A percentile compares a stretch with the other conserved stretches of the same genome.
phyloP scores from a whole-genome alignment of 1,140 invertebrate species.

The Drosophila erecta region DNA sequence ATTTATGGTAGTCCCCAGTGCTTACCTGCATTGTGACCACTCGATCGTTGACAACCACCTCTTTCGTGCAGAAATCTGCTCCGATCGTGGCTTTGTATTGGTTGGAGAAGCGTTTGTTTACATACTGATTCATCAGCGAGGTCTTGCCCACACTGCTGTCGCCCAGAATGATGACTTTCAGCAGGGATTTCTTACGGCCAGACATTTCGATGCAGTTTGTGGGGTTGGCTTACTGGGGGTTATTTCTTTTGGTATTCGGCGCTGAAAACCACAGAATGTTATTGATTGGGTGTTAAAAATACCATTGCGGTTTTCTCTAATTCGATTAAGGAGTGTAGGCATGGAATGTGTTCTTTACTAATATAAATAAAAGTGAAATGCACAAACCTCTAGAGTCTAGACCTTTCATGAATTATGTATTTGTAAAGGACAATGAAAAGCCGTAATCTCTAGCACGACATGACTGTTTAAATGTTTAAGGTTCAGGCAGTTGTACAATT shows the following conservation, averaged over 20 bases:
- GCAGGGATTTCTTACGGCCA: conserved; percentile 96
- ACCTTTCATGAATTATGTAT: too few relatives aligned
- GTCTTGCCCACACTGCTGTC: conserved; percentile 99
- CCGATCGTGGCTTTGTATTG: conserved; percentile 99
- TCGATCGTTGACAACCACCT: conserved; percentile 99
- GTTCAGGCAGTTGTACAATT: conserved; percentile 2
- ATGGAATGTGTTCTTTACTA: too few relatives aligned
- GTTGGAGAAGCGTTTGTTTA: conserved; percentile 99
- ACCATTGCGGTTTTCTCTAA: conserved; percentile 36
- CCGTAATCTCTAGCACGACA: too few relatives aligned
- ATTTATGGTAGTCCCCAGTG: background rate
- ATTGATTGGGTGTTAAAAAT: conserved; percentile 62
- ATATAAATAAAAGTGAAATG: too few relatives aligned
- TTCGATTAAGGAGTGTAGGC: conserved; percentile 50
- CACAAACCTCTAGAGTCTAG: too few relatives aligned
- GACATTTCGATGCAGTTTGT: conserved; percentile 88
- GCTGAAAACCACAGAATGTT: conserved; percentile 43
- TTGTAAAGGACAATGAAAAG: too few relatives aligned
- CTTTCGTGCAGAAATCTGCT: conserved; percentile 99
- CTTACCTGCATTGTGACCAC: conserved; percentile 99
- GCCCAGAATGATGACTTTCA: conserved; percentile 99
- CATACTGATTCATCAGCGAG: conserved; percentile 99
- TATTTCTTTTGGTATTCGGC: conserved; percentile 16
- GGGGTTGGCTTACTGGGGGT: conserved; percentile 28
- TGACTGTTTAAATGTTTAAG: background rate